Evolutionary conservation across 2,797 vertebrate genomes (phyloP), one percentile per base, ranked within the genome.

Genomic region (Sciurus carolinensis): DNA sequence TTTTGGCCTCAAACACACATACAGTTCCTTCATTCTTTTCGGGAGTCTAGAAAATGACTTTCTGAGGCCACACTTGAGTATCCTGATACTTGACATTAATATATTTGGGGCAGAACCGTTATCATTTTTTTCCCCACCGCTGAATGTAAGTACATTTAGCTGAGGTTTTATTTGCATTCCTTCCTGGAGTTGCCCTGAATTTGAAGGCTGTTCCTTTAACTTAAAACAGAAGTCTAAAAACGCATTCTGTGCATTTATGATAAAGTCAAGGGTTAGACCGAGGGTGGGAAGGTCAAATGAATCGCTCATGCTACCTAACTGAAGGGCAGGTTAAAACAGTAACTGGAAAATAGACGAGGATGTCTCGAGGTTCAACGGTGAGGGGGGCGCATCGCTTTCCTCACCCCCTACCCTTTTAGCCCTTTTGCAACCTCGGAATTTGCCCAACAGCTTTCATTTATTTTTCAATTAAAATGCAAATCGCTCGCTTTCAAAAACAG

Each of bases 381-480:
- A n/a, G 64, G 3, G 10, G 10, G n/a, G 15, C 0, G 0, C 9
- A 0, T n/a, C 11, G 1, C 33, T 57, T 88, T 85, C 33, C 36
- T 62, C 52, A 47, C 3, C 7, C 54, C 39, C 36, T 26, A 44
- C 17, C 11, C 33, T 69, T 69, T 72, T 9, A 47, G 50, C 77
- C 22, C 36, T 71, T 93, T 57, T 33, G 20, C 84, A 94, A 54
- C 76, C 66, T 77, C 54, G 8, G 57, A 87, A 83, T 85, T 96
- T 93, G 71, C 52, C 88, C 73, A 95, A 93, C 17, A 12, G 72
- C 86, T 96, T 89, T 88, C 92, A 91, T 95, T 96, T 93, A 73
- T 85, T 96, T 97, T 96, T 93, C 87, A 93, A 95, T 95, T 92
- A 97, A 96, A 95, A 97, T 97, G 96, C 71, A 95, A 93, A 98